Percentiles rank a stretch among this genome's conserved stretches.
Conservation (phyloP, 2,888 invertebrate genomes). For the Volucella zonaria region DNA sequence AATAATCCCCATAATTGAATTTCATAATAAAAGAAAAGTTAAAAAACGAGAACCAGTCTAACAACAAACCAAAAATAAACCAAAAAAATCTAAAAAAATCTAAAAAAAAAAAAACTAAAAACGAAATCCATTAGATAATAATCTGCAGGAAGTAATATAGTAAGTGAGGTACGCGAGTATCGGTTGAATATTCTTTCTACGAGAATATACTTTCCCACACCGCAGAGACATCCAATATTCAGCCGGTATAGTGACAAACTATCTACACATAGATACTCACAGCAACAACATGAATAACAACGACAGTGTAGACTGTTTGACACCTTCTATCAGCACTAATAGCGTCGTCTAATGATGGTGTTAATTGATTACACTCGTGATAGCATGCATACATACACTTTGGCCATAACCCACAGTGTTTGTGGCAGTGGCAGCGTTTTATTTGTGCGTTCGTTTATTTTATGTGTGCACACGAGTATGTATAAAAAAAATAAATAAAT, state of each 20-base stretch:
- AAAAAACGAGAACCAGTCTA: constrained; percentile 6
- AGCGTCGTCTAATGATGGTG: constrained; percentile 63
- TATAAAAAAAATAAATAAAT: constrained; percentile 9
- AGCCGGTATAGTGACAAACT: too few relatives aligned
- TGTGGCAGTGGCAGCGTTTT: too few relatives aligned
- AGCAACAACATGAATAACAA: constrained; percentile 3
- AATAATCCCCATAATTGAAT: constrained; percentile 30
- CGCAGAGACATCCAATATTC: constrained; percentile 6
- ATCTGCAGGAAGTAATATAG: not conserved
- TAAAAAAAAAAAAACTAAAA: not conserved
- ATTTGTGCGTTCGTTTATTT: too few relatives aligned
- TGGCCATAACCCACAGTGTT: too few relatives aligned
- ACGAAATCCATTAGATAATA: constrained; percentile 50
- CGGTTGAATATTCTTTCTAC: constrained; percentile 43
- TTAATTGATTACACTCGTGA: constrained; percentile 65
- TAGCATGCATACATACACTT: constrained; percentile 12
- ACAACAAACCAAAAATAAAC: constrained; percentile 12
- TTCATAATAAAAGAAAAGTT: constrained; percentile 9
- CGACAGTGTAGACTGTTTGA: constrained; percentile 63
- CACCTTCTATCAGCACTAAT: constrained; percentile 59
- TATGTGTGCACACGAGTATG: not conserved
- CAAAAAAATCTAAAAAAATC: not conserved
- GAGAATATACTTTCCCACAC: constrained; percentile 39
- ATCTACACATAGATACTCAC: too few relatives aligned
- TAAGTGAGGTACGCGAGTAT: constrained; percentile 13